phyloP scores from a whole-genome alignment of 2,113 vertebrate genomes.

The Hyaena hyaena region DNA sequence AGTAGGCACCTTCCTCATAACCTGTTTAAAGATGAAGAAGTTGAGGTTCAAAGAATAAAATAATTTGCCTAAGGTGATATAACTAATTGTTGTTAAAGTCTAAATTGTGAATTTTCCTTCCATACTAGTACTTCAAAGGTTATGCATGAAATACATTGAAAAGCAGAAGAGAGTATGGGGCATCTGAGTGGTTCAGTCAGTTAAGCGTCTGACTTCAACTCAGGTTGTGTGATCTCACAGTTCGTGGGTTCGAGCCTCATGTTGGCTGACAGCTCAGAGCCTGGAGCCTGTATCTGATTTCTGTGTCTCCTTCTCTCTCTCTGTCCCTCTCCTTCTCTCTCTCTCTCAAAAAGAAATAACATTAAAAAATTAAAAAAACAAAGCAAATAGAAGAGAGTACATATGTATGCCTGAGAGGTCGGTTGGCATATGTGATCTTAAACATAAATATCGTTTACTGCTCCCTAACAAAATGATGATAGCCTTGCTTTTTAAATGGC shows the following conservation, averaged over 20 bases:
- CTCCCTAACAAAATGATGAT: background rate
- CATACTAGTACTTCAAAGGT: background rate
- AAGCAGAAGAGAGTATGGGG: background rate
- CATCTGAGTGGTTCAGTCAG: too few relatives aligned
- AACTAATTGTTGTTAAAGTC: background rate
- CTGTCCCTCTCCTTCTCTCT: too few relatives aligned
- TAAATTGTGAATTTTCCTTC: slow-evolving; percentile 28
- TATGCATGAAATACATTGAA: background rate
- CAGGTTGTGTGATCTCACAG: too few relatives aligned
- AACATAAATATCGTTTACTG: background rate
- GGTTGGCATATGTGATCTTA: background rate
- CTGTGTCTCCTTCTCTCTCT: too few relatives aligned
- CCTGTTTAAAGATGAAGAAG: slow-evolving; percentile 28
- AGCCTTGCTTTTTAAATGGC: slow-evolving; percentile 30
- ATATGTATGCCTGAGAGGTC: background rate
- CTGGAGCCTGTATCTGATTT: too few relatives aligned
- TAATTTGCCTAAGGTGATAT: slow-evolving; percentile 10
- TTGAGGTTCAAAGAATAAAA: slow-evolving; percentile 20
- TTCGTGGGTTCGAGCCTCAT: too few relatives aligned
- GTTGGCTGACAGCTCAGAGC: too few relatives aligned
- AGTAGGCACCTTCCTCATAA: background rate
- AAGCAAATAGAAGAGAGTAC: background rate
- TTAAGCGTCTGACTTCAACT: too few relatives aligned
- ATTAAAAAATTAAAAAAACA: too few relatives aligned
- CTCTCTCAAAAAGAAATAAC: too few relatives aligned